Evolutionary conservation across 2,888 invertebrate species (phyloP).

Genomic region (Lepidochrysops patricia): DNA sequence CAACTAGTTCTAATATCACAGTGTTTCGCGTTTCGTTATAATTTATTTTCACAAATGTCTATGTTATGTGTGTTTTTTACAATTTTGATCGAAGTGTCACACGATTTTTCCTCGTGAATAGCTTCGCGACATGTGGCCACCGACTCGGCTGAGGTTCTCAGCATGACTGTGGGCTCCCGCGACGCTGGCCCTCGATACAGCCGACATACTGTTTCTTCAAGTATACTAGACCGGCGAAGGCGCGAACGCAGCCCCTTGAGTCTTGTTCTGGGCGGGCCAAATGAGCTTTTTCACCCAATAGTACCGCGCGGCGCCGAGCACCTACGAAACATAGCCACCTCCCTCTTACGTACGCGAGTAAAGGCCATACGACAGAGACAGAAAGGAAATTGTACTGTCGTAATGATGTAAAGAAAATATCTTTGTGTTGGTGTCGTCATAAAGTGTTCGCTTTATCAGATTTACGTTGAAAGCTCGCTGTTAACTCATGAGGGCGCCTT

Average conservation of each 20-base stretch:
- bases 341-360: constrained; percentile 30
- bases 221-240: constrained; percentile 44
- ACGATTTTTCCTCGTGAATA: constrained; percentile 61
- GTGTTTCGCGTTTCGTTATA: constrained; percentile 59
- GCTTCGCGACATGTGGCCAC: constrained; percentile 68
- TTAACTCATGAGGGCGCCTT: constrained; percentile 62
- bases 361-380: constrained; percentile 32
- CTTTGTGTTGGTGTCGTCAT: constrained; percentile 64
- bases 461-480: constrained; percentile 72
- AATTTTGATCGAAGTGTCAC: constrained; percentile 54
- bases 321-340: constrained; percentile 32
- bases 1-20: constrained; percentile 49
- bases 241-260: constrained; percentile 61
- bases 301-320: constrained; percentile 32
- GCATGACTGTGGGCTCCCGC: constrained; percentile 74
- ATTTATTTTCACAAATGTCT: constrained; percentile 34
- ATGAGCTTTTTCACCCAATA: constrained; percentile 64
- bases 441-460: constrained; percentile 71
- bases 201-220: constrained; percentile 68
- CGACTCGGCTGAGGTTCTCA: constrained; percentile 68
- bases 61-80: constrained; percentile 41
- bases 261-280: constrained; percentile 56
- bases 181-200: constrained; percentile 64
- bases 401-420: constrained; percentile 54
- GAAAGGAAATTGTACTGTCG: constrained; percentile 28